Conservation (phyloP, 2,113 vertebrate species). For the Mobula birostris region DNA sequence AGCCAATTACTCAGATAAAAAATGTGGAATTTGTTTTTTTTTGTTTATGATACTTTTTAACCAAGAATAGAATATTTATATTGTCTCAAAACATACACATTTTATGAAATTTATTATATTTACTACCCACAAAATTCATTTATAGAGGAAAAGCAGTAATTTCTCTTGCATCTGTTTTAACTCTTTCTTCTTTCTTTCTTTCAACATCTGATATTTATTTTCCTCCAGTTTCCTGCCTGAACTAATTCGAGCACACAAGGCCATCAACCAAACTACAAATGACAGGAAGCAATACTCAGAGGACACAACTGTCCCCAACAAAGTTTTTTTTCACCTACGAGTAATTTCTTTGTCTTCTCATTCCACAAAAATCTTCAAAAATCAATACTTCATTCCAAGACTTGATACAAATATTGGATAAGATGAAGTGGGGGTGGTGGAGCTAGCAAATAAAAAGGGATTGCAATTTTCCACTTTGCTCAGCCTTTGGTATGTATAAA, state of each 20-base stretch:
- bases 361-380: conserved; percentile 50
- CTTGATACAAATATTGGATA: conserved; percentile 39
- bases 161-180: conserved; percentile 26
- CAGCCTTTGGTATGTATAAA: conserved; percentile 43
- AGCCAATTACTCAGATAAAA: neutral
- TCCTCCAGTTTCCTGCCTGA: conserved; percentile 36
- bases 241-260: conserved; percentile 32
- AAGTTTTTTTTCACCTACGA: conserved; percentile 45
- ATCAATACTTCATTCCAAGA: conserved; percentile 50
- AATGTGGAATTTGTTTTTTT: neutral
- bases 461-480: conserved; percentile 45
- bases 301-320: conserved; percentile 46
- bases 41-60: neutral
- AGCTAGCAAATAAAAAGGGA: conserved; percentile 52
- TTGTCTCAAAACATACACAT: neutral
- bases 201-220: conserved; percentile 37
- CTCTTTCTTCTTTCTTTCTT: conserved; percentile 2
- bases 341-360: conserved; percentile 52
- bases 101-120: neutral
- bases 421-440: conserved; percentile 44
- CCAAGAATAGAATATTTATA: neutral
- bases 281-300: conserved; percentile 31
- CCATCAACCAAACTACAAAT: conserved; percentile 36
- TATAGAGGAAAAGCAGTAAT: neutral
- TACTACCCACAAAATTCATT: conserved; percentile 4